phyloP scores from a whole-genome alignment of 2,888 invertebrate genomes.

The Pemphredon lugubris region DNA sequence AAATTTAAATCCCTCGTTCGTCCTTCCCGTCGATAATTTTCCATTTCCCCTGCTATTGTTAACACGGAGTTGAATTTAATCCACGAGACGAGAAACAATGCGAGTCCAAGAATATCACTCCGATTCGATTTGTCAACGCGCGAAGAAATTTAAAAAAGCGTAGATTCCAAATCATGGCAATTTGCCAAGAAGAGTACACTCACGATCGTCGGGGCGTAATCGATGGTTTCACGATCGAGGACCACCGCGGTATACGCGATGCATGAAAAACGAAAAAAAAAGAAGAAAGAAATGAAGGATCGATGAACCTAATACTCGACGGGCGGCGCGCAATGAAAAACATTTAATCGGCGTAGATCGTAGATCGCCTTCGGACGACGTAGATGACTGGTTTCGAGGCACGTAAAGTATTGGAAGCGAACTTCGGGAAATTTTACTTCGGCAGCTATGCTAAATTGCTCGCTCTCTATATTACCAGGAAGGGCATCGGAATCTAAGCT shows the following conservation, averaged over 20 bases:
- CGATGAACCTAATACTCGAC: conserved; percentile 27
- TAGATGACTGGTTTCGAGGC: conserved; percentile 62
- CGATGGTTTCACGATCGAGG: conserved; percentile 49
- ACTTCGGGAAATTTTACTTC: conserved; percentile 56
- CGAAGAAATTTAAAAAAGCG: too few relatives aligned
- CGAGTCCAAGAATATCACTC: too few relatives aligned
- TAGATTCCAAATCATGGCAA: too few relatives aligned
- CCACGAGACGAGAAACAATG: too few relatives aligned
- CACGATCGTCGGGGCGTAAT: conserved; percentile 62
- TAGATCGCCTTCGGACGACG: conserved; percentile 36
- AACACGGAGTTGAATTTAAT: too few relatives aligned
- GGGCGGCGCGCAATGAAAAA: conserved; percentile 48
- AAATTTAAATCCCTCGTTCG: too few relatives aligned
- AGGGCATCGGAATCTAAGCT: conserved; percentile 54
- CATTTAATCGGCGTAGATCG: conserved; percentile 52
- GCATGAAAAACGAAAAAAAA: too few relatives aligned
- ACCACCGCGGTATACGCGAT: conserved; percentile 33
- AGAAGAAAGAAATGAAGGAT: conserved; percentile 20
- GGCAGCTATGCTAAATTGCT: conserved; percentile 50
- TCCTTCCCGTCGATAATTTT: too few relatives aligned
- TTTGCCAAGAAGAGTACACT: too few relatives aligned
- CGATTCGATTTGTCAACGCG: too few relatives aligned
- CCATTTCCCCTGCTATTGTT: too few relatives aligned
- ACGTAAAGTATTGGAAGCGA: conserved; percentile 60
- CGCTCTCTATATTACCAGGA: conserved; percentile 44